Evolutionary conservation across 2,888 invertebrate genomes (phyloP), one percentile per base, ranked within the genome.

Genomic region (Panopea generosa): DNA sequence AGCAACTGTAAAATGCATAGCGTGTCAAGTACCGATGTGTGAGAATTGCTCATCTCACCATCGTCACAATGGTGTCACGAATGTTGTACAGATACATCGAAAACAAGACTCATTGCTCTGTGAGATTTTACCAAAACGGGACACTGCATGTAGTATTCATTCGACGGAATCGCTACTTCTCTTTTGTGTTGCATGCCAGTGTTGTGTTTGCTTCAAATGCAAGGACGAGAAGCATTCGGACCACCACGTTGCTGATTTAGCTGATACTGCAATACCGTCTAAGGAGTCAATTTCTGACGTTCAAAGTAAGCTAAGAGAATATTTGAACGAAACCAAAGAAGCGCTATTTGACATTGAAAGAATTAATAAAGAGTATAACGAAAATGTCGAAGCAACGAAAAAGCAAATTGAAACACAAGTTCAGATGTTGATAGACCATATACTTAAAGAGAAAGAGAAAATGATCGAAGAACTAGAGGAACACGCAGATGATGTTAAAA

Each of bases 21-120:
- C 60, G 1, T 80, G 80, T 33, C 76, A 80, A 40, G 80, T 65
- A 0, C 60, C 62, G 6, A 80, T 80, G 80, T 80, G 80, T 26
- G 80, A 76, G 24, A 33, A 63, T 22, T 80, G 80, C 26, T 65
- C 80, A 0, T 56, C 76, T 4, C 63, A 80, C 47, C 80, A 80
- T 29, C 59, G 70, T 38, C 80, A 80, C 26, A 74, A 80, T 61
- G 80, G 80, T 6, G 65, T 80, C 2, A 73, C 76, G 6, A 73
- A 80, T 45, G 80, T 80, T 26, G 68, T 80, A 1, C 70, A 68
- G 0, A 65, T 80, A 29, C 80, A 80, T 45, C 61, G 80, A 14
- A 73, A 71, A 50, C 80, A 80, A 33, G 76, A 80, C 29, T 80
- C 80, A 0, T 24, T 80, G 4, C 61, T 80, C 7, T 73, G 67